These are phyloP conservation scores for Xenentodon cancila DNA, from an alignment of 2,797 vertebrate genomes.

Conservation along the genomic window DNA sequence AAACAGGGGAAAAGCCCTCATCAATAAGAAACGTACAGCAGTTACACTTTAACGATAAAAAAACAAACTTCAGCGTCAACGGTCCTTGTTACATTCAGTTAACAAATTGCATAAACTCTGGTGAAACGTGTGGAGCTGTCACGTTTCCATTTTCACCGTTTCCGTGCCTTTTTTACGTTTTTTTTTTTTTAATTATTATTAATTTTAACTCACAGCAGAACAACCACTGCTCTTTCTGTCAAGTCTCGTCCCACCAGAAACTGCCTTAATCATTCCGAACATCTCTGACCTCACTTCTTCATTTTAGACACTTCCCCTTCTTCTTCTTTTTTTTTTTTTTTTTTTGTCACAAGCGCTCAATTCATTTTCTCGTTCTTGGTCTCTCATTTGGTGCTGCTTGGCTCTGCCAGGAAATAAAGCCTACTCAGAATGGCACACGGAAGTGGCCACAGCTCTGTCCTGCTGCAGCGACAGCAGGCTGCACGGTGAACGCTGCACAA, in stretches of 20 bases:
- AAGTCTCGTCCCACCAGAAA: neutral
- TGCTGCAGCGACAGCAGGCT: conserved; percentile 13
- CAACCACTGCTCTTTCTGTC: neutral
- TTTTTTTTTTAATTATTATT: neutral
- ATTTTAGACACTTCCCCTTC: conserved; percentile 50
- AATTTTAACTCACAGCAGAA: neutral
- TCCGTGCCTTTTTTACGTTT: neutral
- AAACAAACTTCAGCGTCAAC: neutral
- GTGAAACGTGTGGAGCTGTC: neutral
- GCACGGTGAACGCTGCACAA: neutral
- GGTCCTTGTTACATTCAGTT: neutral
- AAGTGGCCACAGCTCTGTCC: conserved; percentile 68
- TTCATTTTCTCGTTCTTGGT: neutral
- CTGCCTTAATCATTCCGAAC: conserved; percentile 26
- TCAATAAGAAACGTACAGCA: too few relatives aligned
- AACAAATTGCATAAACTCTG: neutral
- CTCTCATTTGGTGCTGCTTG: neutral
- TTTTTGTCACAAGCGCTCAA: conserved; percentile 34
- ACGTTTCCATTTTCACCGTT: neutral
- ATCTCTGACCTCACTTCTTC: conserved; percentile 67
- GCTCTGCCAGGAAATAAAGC: conserved; percentile 66
- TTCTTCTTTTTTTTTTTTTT: conserved; percentile 24
- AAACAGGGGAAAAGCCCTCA: too few relatives aligned
- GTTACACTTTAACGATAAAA: neutral
- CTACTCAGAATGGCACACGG: conserved; percentile 75